Conservation (phyloP, 2,797 vertebrate species). For the Hafferia zeledoni region DNA sequence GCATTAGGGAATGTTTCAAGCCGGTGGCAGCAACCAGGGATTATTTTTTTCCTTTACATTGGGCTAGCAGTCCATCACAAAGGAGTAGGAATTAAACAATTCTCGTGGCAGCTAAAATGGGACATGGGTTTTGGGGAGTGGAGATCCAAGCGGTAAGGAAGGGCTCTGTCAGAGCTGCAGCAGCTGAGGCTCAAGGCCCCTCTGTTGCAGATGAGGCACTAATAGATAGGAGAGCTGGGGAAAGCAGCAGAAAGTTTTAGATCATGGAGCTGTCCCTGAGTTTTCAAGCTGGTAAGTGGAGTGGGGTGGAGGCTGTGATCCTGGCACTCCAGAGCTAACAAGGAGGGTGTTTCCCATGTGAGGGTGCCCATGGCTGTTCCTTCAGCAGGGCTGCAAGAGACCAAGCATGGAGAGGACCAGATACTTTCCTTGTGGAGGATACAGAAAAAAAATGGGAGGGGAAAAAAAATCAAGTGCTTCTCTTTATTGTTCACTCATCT, state of each 20-base stretch:
- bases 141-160: not conserved
- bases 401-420: not conserved
- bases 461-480: not conserved
- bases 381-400: not conserved
- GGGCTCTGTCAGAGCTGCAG: not conserved
- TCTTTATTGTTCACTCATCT: not conserved
- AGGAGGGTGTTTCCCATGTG: not conserved
- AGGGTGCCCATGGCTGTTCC: not conserved
- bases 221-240: not conserved
- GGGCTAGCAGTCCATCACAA: not conserved
- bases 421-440: not conserved
- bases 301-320: not conserved
- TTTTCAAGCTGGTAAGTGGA: not conserved
- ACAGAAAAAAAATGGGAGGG: rapidly evolving
- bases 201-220: not conserved
- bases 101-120: not conserved
- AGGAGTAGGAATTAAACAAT: not conserved
- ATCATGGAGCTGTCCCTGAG: not conserved
- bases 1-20: rapidly evolving
- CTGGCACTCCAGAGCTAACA: not conserved
- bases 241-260: not conserved
- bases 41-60: not conserved
- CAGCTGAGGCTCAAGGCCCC: not conserved
- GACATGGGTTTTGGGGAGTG: not conserved
- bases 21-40: not conserved